Base-by-base conservation (phyloP, 2,113 vertebrate species). In the Lepisosteus osseus region DNA sequence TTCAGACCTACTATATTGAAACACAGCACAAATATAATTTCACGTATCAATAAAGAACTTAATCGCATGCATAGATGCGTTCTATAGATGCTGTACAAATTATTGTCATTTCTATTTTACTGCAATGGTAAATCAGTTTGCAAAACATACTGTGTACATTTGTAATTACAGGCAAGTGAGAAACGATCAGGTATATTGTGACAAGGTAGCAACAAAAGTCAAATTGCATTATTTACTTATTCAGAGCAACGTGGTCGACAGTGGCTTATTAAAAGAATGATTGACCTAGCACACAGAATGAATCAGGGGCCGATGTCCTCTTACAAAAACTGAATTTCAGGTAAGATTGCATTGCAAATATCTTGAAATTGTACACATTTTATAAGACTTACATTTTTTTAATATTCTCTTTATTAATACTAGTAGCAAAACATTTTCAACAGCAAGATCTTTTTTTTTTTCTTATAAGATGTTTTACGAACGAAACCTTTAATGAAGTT, bases 11-110 rank as follows among this genome's bases (percentile, higher is more conserved):
- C 89, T 89, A 92, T 91, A 85, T 87, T 89, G 83, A 92, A 92
- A 92, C 89, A 93, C 91, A 91, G 90, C 90, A 93, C 91, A 90
- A 90, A 87, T 91, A 91, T 92, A 92, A 90, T 92, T 86, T 89
- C 90, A 93, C 92, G 80, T 85, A 88, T 91, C 91, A 90, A 90
- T 92, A 92, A 91, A 90, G 89, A 92, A 92, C 90, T 92, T 87
- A 86, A 83, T 78, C 91, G 89, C 92, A 92, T 93, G 92, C 92
- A 92, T 83, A 85, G 90, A 92, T 93, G 91, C 92, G 87, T 92
- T 91, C 90, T 88, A 84, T 91, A 89, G 88, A 92, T 91, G 90
- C 90, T 92, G 87, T 92, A 88, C 89, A 90, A 91, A 89, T 84
- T 85, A 87, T 86, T 85, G 77, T 83, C 82, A 11, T 65, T 70